Evolutionary conservation across 2,888 invertebrate species (phyloP).

Genomic region (Diploptera punctata): DNA sequence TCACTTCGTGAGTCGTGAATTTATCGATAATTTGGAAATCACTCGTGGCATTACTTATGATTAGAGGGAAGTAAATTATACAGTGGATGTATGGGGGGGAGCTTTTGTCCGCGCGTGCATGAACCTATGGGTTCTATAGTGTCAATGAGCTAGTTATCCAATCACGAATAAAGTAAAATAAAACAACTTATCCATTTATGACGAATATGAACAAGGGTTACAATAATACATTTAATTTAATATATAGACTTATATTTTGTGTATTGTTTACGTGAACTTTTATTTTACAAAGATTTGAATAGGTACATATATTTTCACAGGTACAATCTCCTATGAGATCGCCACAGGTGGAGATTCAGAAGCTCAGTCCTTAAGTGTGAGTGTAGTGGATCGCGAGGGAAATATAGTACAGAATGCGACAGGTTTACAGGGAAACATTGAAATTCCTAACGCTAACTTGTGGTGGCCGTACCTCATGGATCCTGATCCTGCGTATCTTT

Average conservation of each 20-base stretch:
- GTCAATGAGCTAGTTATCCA: too few species aligned
- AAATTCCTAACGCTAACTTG: slow-evolving; percentile 73
- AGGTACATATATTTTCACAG: background rate
- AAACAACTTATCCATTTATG: too few species aligned
- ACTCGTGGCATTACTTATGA: too few species aligned
- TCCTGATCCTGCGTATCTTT: slow-evolving; percentile 79
- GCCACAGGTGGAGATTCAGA: background rate
- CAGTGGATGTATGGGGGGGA: too few species aligned
- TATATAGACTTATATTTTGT: background rate
- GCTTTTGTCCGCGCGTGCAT: too few species aligned
- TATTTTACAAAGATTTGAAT: background rate
- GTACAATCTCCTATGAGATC: background rate
- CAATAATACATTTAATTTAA: background rate
- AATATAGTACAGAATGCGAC: slow-evolving; percentile 63
- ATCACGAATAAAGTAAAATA: too few species aligned
- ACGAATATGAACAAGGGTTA: too few species aligned
- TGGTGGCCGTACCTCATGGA: slow-evolving; percentile 97
- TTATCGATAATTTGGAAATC: too few species aligned
- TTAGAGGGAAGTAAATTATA: too few species aligned
- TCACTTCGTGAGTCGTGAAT: too few species aligned
- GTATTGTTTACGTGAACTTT: background rate
- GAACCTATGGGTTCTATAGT: too few species aligned
- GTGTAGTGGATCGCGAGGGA: slow-evolving; percentile 58
- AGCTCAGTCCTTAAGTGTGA: slow-evolving; percentile 27
- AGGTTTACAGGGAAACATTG: slow-evolving; percentile 64